These are phyloP conservation scores for Phalloptychus januarius DNA, from an alignment of 2,797 vertebrate species.

Conservation along the genomic window DNA sequence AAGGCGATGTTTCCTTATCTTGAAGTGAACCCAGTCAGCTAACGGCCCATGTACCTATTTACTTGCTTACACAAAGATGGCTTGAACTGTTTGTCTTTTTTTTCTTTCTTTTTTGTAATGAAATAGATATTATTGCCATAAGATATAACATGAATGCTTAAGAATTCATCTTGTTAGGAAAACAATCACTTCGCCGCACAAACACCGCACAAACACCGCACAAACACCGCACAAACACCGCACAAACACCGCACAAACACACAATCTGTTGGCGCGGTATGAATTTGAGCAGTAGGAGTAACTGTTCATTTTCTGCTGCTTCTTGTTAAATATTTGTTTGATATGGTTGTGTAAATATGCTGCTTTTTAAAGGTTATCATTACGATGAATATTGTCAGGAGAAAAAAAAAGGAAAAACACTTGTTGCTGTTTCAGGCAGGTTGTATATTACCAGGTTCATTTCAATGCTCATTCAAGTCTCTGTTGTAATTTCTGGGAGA, in stretches of 20 bases:
- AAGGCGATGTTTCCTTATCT: not conserved
- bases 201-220: not conserved
- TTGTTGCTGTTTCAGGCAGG: slow-evolving; percentile 17
- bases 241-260: not conserved
- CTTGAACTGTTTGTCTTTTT: not conserved
- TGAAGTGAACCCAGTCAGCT: not conserved
- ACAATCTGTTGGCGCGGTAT: not conserved
- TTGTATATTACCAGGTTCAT: slow-evolving; percentile 34
- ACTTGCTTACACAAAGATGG: not conserved
- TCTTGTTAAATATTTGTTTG: not conserved
- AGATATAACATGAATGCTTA: too few relatives aligned
- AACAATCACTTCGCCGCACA: not conserved
- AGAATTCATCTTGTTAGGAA: not conserved
- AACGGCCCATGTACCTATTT: not conserved
- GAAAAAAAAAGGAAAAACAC: not conserved
- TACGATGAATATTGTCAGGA: not conserved
- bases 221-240: not conserved
- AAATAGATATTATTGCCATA: too few relatives aligned
- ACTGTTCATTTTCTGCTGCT: not conserved
- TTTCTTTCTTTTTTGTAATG: not conserved
- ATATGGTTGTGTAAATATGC: not conserved
- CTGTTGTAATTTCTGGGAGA: slow-evolving; percentile 5
- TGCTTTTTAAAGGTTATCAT: not conserved
- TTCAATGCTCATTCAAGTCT: not conserved
- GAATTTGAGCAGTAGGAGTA: not conserved